Evolutionary conservation across 2,113 vertebrate species (phyloP).

Genomic region (Chitala chitala): DNA sequence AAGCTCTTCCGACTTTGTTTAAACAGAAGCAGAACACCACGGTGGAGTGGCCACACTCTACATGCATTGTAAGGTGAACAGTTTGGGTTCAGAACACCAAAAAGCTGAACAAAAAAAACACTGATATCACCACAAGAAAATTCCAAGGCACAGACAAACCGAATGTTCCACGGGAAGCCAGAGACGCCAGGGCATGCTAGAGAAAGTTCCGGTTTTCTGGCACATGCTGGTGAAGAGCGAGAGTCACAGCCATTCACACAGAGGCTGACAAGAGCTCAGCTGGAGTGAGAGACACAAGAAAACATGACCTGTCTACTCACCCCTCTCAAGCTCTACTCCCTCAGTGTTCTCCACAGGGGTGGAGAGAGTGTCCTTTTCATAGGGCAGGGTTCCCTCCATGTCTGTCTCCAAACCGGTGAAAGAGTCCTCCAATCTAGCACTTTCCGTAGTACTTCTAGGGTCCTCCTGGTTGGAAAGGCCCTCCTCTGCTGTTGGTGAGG

Average conservation of each 20-base stretch:
- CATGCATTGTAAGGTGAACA: not conserved
- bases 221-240: not conserved
- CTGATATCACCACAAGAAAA: not conserved
- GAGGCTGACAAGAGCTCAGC: not conserved
- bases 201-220: not conserved
- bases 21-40: not conserved
- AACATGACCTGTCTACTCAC: slow-evolving; percentile 62
- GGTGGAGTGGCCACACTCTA: not conserved
- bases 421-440: slow-evolving; percentile 37
- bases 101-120: not conserved
- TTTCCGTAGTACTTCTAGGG: slow-evolving; percentile 27
- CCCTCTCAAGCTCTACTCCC: slow-evolving; percentile 39
- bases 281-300: not conserved
- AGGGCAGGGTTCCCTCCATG: slow-evolving; percentile 24
- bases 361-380: not conserved
- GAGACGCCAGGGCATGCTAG: not conserved
- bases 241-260: not conserved
- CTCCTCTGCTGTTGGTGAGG: not conserved
- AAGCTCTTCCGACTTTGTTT: too few species aligned
- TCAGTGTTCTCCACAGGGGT: not conserved
- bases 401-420: slow-evolving; percentile 36
- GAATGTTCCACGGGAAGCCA: not conserved
- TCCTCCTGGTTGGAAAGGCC: slow-evolving; percentile 34
- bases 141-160: not conserved
- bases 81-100: not conserved